Percentiles rank a stretch among this genome's conserved stretches.
These are phyloP conservation scores for Brachyrhaphis roseni DNA, from an alignment of 2,797 vertebrate genomes.

Conservation along the genomic window DNA sequence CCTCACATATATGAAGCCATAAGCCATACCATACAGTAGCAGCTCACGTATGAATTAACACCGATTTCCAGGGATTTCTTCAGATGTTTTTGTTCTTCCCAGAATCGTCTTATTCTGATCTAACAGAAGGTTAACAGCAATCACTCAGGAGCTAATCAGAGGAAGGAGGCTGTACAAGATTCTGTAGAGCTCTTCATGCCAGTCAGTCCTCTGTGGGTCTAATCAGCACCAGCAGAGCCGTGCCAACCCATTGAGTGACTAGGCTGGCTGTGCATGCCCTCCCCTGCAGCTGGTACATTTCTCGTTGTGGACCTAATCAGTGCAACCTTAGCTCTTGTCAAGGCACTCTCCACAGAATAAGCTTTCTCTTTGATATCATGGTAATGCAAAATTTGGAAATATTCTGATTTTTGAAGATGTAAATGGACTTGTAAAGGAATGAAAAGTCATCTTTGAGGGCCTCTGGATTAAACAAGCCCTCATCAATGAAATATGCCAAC, in stretches of 20 bases:
- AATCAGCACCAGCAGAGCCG: constrained; percentile 60
- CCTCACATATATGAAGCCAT: constrained; percentile 10
- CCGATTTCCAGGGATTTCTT: constrained; percentile 54
- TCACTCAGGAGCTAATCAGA: constrained; percentile 69
- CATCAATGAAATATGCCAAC: not conserved
- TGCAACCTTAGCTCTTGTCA: constrained; percentile 49
- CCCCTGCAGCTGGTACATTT: constrained; percentile 68
- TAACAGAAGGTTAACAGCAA: constrained; percentile 33
- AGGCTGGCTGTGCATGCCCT: constrained; percentile 47
- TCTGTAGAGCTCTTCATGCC: constrained; percentile 33
- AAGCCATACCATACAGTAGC: constrained; percentile 6
- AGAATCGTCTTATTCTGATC: constrained; percentile 36
- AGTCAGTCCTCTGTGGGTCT: constrained; percentile 59
- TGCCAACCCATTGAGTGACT: constrained; percentile 40
- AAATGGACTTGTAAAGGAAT: constrained; percentile 24
- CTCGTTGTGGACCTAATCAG: constrained; percentile 64
- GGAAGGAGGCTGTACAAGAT: constrained; percentile 43
- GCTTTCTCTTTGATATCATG: constrained; percentile 54
- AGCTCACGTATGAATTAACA: constrained; percentile 29
- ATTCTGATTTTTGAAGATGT: constrained; percentile 27
- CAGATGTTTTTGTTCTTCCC: constrained; percentile 50
- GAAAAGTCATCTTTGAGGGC: constrained; percentile 25
- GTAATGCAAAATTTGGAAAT: constrained; percentile 43
- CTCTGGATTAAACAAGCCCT: not conserved
- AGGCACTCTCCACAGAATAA: constrained; percentile 51